These are phyloP conservation scores for Drosophila nebulosa DNA, from an alignment of 1,140 invertebrate species.

Conservation along the genomic window DNA sequence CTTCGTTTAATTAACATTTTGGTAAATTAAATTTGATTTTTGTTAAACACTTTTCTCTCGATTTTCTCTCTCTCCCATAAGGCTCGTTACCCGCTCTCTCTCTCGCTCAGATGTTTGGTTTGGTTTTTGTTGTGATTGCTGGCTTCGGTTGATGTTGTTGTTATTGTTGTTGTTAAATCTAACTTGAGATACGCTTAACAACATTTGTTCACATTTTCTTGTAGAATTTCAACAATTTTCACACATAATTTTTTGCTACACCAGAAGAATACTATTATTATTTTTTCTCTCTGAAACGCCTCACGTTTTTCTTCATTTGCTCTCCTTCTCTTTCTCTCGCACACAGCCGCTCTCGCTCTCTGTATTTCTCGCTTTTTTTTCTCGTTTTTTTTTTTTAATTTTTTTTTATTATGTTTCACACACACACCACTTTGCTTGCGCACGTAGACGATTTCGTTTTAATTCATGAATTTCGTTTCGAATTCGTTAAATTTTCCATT, in stretches of 20 bases:
- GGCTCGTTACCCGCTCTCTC: constrained; percentile 5
- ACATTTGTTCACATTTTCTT: constrained; percentile 54
- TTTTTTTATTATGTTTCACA: constrained; percentile 31
- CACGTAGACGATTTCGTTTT: constrained; percentile 52
- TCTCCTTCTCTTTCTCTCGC: constrained; percentile 30
- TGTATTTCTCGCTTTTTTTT: constrained; percentile 24
- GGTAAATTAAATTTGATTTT: constrained; percentile 35
- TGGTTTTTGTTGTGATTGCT: constrained; percentile 75
- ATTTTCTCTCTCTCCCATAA: background rate
- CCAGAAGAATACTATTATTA: constrained; percentile 18
- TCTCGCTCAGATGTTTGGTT: constrained; percentile 39
- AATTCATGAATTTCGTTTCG: constrained; percentile 48
- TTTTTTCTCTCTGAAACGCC: constrained; percentile 37
- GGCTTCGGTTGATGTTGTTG: constrained; percentile 43
- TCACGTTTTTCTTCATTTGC: constrained; percentile 61
- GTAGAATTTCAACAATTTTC: constrained; percentile 63
- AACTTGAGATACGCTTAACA: constrained; percentile 26
- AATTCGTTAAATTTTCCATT: constrained; percentile 27
- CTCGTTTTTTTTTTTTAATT: constrained; percentile 36
- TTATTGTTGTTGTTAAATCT: constrained; percentile 18
- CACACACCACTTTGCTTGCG: constrained; percentile 57
- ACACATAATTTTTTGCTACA: constrained; percentile 69
- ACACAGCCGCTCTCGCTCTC: constrained; percentile 29
- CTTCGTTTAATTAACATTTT: constrained; percentile 43
- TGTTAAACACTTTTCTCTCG: constrained; percentile 7